Base-by-base conservation (phyloP, 1,140 invertebrate genomes). In the Pygmarrhopalites habei region DNA sequence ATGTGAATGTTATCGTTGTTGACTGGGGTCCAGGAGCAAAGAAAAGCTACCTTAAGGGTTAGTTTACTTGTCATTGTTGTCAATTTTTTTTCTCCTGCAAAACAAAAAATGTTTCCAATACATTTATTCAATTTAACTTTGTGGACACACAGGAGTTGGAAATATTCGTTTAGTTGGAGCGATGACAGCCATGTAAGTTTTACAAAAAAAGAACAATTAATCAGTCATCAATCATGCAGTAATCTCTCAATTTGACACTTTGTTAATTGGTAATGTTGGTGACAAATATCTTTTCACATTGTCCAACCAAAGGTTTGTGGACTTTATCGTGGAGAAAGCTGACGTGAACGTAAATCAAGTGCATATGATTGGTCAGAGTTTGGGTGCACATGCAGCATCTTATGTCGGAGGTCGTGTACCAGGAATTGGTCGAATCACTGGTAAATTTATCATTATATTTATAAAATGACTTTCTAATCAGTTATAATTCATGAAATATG, bases 161-260 rank as follows among this genome's bases (percentile, higher is more conserved):
- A 74, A 74, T 56, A 62, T 71, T 19, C 53, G 73, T 44, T 61
- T 74, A 49, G 73, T 73, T 10, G 73, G 73, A 14, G 72, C 69
- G 1, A 62, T 72, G 15, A 59, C 72, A 26, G 73, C 72, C 25
- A 5, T 46, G 55, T 41, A 58, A 12, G 29, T 58, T n/a, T n/a
- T n/a, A n/a, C n/a, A n/a, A n/a, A n/a, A n/a, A n/a, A n/a, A 7
- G 21, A 49, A 49, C 21, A 12, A 7, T 49, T 49, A 19, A 10
- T 23, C 21, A 10, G 12, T 23, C 10, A 49, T 7, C 12, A 12
- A 49, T 49, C 21, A 49, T 23, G 10, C 46, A 49, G 10, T 10
- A 15, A 17, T 49, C 5, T n/a, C n/a, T n/a, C n/a, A n/a, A n/a
- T n/a, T n/a, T n/a, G n/a, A n/a, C n/a, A n/a, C n/a, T n/a, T n/a